Evolutionary conservation across 2,888 invertebrate species (phyloP).

Genomic region (Volucella bombylans): DNA sequence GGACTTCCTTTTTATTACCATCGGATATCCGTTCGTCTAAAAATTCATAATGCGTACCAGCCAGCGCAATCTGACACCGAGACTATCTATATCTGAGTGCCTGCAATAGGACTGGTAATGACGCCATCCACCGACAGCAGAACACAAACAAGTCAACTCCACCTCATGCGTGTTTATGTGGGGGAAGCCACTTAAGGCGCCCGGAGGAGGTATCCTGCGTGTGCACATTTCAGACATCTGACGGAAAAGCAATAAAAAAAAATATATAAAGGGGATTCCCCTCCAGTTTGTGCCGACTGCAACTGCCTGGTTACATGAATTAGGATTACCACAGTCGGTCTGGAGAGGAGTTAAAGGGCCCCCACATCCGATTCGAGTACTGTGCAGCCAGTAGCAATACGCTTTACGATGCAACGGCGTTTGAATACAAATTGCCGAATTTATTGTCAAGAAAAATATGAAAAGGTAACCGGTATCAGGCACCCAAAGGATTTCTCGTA

Average conservation of each 20-base stretch:
- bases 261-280: not conserved
- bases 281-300: slow-evolving; percentile 8
- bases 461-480: slow-evolving; percentile 60
- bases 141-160: slow-evolving; percentile 27
- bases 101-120: slow-evolving; percentile 19
- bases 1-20: slow-evolving; percentile 57
- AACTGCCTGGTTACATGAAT: slow-evolving; percentile 62
- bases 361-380: not conserved
- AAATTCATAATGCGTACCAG: slow-evolving; percentile 69
- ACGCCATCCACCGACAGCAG: slow-evolving; percentile 4
- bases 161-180: slow-evolving; percentile 28
- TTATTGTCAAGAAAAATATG: slow-evolving; percentile 69
- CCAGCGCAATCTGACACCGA: slow-evolving; percentile 48
- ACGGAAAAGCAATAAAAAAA: slow-evolving; percentile 55
- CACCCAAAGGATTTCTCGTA: slow-evolving; percentile 42
- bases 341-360: not conserved
- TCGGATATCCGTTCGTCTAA: slow-evolving; percentile 62
- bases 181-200: slow-evolving; percentile 29
- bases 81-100: slow-evolving; percentile 17
- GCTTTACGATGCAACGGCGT: slow-evolving; percentile 70
- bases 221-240: slow-evolving; percentile 63
- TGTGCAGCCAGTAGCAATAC: slow-evolving; percentile 48
- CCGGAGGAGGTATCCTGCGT: slow-evolving; percentile 56
- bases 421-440: slow-evolving; percentile 73
- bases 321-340: slow-evolving; percentile 58